A percentile compares a stretch with the other conserved stretches of the same genome.
phyloP scores from a whole-genome alignment of 2,797 vertebrate species.

The Furcifer pardalis region DNA sequence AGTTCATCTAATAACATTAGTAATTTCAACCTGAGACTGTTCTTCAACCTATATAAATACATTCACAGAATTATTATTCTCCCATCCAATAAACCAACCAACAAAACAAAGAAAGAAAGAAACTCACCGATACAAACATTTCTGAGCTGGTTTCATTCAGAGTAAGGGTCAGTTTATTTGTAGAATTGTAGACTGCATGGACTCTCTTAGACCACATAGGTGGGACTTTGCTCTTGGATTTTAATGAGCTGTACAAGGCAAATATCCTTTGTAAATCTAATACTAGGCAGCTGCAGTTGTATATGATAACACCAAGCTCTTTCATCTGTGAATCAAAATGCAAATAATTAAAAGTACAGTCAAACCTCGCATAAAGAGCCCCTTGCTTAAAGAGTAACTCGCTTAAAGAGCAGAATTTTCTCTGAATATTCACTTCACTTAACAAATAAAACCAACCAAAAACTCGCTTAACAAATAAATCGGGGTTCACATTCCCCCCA shows the following conservation, averaged over 20 bases:
- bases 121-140: conserved; percentile 91
- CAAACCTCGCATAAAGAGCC: too few species aligned
- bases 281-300: conserved; percentile 94
- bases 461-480: too few species aligned
- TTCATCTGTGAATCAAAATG: conserved; percentile 86
- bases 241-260: conserved; percentile 79
- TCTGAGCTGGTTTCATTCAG: conserved; percentile 86
- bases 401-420: too few species aligned
- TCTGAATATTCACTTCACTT: too few species aligned
- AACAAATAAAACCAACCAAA: too few species aligned
- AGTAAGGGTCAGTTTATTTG: conserved; percentile 78
- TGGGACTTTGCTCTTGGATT: conserved; percentile 80
- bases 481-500: too few species aligned
- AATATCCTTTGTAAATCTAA: conserved; percentile 90
- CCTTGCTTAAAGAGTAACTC: too few species aligned
- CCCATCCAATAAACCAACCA: background rate
- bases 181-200: conserved; percentile 87
- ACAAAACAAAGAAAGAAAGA: background rate
- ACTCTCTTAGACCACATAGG: conserved; percentile 91
- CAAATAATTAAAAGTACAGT: conserved; percentile 42
- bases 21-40: background rate
- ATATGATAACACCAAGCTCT: conserved; percentile 91
- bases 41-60: background rate
- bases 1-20: background rate
- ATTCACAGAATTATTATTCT: background rate